Evolutionary conservation across 2,797 vertebrate species (phyloP).

Genomic region (Macroramphosus scolopax): DNA sequence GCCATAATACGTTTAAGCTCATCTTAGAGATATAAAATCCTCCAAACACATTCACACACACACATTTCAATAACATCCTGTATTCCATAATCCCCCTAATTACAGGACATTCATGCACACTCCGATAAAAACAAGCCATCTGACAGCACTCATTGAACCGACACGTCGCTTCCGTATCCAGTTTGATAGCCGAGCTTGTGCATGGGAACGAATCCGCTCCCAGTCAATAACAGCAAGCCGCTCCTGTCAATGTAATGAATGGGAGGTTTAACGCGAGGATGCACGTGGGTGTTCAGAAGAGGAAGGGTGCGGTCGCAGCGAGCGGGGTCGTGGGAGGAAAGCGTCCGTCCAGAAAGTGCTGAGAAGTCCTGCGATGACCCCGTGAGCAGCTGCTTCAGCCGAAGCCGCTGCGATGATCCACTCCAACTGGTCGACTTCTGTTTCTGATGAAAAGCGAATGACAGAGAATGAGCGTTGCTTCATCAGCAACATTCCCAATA

Average conservation of each 20-base stretch:
- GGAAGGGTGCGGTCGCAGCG: slow-evolving; percentile 44
- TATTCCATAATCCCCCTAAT: too few relatives aligned
- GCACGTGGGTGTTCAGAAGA: slow-evolving; percentile 54
- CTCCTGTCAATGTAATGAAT: slow-evolving; percentile 70
- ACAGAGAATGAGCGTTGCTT: slow-evolving; percentile 26
- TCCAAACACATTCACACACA: too few relatives aligned
- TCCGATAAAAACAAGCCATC: slow-evolving; percentile 34
- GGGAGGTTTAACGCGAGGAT: slow-evolving; percentile 51
- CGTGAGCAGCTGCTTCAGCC: background rate
- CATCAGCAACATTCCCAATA: slow-evolving; percentile 28
- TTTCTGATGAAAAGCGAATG: slow-evolving; percentile 24
- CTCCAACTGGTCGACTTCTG: slow-evolving; percentile 5
- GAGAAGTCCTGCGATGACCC: slow-evolving; percentile 28
- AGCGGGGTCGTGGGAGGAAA: slow-evolving; percentile 50
- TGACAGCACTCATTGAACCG: slow-evolving; percentile 44
- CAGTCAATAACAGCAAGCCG: slow-evolving; percentile 65
- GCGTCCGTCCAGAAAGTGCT: slow-evolving; percentile 32
- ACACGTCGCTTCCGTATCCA: slow-evolving; percentile 47
- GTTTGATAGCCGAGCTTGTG: slow-evolving; percentile 56
- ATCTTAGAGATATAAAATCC: too few relatives aligned
- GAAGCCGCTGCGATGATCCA: slow-evolving; percentile 5
- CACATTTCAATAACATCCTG: slow-evolving; percentile 4
- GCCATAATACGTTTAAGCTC: too few relatives aligned
- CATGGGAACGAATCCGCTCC: slow-evolving; percentile 50
- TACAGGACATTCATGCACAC: slow-evolving; percentile 19